phyloP scores from a whole-genome alignment of 2,888 invertebrate genomes.

The Zelleria hepariella region DNA sequence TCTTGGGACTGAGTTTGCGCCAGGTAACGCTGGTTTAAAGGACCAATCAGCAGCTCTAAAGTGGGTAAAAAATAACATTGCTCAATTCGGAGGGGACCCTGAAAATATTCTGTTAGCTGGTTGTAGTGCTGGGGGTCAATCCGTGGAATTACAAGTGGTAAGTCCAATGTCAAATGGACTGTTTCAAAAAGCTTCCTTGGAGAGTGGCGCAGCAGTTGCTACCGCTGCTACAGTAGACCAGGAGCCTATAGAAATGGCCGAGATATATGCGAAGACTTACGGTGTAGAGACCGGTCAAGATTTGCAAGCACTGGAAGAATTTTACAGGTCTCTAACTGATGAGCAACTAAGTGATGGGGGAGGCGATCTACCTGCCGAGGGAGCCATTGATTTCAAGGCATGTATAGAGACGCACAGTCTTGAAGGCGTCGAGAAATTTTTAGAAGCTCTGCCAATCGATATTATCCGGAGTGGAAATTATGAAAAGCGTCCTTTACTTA shows the following conservation, averaged over 20 bases:
- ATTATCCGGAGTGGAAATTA: constrained; percentile 1
- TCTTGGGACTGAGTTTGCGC: background rate
- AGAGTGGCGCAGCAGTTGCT: constrained; percentile 2
- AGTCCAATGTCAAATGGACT: no score
- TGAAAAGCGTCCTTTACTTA: background rate
- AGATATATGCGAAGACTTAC: no score
- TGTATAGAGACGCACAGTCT: no score
- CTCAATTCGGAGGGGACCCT: no score
- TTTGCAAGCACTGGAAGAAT: no score
- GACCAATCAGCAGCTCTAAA: no score
- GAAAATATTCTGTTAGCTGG: constrained; percentile 1
- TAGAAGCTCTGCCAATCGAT: no score
- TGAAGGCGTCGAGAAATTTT: no score
- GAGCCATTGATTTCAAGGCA: background rate
- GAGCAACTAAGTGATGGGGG: background rate
- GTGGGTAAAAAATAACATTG: no score
- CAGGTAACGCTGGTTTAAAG: constrained; percentile 6
- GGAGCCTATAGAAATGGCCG: background rate
- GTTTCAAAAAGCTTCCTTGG: constrained; percentile 1
- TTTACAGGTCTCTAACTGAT: background rate
- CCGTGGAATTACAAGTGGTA: no score
- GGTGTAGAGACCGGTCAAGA: no score
- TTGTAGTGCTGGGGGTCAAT: background rate
- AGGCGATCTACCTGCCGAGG: background rate
- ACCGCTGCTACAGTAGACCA: background rate